Evolutionary conservation across 37 sponge, comb jelly and placozoan genomes (phyloP).

Genomic region (Beroe forskalii): DNA sequence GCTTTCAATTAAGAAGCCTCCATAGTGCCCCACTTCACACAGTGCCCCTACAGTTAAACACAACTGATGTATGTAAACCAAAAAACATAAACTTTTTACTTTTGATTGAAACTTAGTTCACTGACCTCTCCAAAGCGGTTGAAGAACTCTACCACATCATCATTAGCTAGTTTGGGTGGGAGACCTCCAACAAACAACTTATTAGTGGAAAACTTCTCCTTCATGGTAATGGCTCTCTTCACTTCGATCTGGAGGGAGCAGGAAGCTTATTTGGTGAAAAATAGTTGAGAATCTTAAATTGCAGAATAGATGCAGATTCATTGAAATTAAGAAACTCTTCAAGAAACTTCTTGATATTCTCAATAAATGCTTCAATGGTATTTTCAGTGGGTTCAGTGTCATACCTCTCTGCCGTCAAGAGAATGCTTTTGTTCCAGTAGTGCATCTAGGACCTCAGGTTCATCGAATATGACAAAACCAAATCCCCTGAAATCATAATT

Average conservation of each 20-base stretch:
- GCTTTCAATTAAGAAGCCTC: no score
- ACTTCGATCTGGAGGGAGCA: slow-evolving; percentile 38
- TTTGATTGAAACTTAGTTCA: no score
- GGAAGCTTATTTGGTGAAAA: neutral
- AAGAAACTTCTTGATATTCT: no score
- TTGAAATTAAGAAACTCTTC: neutral
- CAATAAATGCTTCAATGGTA: no score
- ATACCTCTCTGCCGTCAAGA: slow-evolving; percentile 55
- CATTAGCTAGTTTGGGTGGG: slow-evolving; percentile 57
- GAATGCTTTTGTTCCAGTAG: slow-evolving; percentile 23
- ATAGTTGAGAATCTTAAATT: no score
- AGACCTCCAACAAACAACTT: slow-evolving; percentile 59
- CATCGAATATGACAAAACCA: slow-evolving; percentile 42
- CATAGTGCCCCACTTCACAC: no score
- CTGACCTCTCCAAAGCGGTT: slow-evolving; percentile 22
- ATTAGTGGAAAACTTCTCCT: slow-evolving; percentile 61
- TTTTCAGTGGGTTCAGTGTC: no score
- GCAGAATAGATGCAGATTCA: no score
- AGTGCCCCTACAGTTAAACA: no score
- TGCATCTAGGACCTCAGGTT: slow-evolving; percentile 14
- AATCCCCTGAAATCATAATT: slow-evolving; percentile 31
- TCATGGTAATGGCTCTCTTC: slow-evolving; percentile 54
- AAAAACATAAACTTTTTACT: no score
- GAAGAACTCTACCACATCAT: slow-evolving; percentile 59
- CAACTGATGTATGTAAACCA: no score